Conservation (phyloP, 2,113 vertebrate species). For the Pardalotus punctatus region DNA sequence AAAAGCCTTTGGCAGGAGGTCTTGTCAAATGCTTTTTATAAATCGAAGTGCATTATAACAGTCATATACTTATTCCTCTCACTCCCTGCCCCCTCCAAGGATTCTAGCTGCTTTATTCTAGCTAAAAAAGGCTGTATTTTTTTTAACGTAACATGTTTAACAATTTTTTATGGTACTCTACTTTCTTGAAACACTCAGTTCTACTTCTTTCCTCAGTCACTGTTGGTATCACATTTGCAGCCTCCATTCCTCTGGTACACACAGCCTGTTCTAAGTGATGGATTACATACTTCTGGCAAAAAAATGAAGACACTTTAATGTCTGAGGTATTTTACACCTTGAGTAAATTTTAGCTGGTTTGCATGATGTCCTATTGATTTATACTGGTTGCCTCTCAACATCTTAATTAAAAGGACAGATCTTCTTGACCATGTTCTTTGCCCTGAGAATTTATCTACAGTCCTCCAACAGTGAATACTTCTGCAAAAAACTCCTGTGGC, state of each 20-base stretch:
- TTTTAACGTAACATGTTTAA: neutral
- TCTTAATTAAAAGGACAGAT: neutral
- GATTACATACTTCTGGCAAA: neutral
- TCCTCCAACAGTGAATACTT: neutral
- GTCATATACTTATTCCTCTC: neutral
- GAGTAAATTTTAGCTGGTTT: neutral
- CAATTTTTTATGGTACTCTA: neutral
- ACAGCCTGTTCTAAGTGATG: neutral
- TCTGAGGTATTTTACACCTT: neutral
- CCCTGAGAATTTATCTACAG: neutral
- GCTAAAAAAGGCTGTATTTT: neutral
- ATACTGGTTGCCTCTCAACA: neutral
- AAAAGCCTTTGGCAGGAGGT: slow-evolving; percentile 46
- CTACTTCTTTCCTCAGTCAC: neutral
- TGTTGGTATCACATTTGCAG: neutral
- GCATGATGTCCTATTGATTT: neutral
- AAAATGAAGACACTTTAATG: neutral
- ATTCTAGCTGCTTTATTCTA: neutral
- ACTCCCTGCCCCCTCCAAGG: neutral
- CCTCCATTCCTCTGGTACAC: neutral
- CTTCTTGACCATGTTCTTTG: neutral
- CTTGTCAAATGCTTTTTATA: slow-evolving; percentile 34
- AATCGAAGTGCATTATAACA: slow-evolving; percentile 37
- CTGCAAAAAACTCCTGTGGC: neutral
- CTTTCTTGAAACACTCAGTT: neutral